Percentiles rank a stretch among this genome's conserved stretches.
Evolutionary conservation across 1,140 invertebrate genomes (phyloP).

Genomic region (Hyles euphorbiae): DNA sequence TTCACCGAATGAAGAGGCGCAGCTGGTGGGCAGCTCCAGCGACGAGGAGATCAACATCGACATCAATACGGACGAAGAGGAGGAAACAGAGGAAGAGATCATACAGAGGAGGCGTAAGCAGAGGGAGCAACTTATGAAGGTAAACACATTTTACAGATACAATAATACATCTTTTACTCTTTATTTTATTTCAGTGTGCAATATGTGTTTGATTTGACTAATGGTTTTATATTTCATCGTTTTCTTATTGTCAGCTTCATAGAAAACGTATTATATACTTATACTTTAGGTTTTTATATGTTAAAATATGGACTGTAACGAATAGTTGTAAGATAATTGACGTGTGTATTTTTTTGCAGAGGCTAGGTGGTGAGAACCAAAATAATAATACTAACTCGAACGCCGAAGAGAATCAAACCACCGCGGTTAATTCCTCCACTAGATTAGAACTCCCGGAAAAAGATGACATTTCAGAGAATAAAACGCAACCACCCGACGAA

Average conservation of each 20-base stretch:
- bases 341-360: conserved; percentile 12
- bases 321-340: too few relatives aligned
- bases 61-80: conserved; percentile 90
- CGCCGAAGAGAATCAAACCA: neutral
- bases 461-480: neutral
- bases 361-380: conserved; percentile 75
- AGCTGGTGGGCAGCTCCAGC: conserved; percentile 71
- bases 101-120: conserved; percentile 93
- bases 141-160: conserved; percentile 49
- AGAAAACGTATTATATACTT: too few relatives aligned
- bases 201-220: too few relatives aligned
- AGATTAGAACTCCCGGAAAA: neutral
- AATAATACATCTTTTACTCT: too few relatives aligned
- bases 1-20: conserved; percentile 87
- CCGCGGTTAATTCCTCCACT: neutral
- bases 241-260: too few relatives aligned
- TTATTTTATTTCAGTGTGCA: too few relatives aligned
- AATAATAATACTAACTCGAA: conserved; percentile 24
- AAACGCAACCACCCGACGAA: neutral
- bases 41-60: conserved; percentile 82
- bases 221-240: too few relatives aligned
- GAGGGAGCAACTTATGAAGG: conserved; percentile 91
- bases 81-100: conserved; percentile 95
- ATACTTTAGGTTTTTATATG: too few relatives aligned
- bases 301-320: too few relatives aligned